Base-by-base conservation (phyloP, 2,797 vertebrate genomes). In the Gouania willdenowi region DNA sequence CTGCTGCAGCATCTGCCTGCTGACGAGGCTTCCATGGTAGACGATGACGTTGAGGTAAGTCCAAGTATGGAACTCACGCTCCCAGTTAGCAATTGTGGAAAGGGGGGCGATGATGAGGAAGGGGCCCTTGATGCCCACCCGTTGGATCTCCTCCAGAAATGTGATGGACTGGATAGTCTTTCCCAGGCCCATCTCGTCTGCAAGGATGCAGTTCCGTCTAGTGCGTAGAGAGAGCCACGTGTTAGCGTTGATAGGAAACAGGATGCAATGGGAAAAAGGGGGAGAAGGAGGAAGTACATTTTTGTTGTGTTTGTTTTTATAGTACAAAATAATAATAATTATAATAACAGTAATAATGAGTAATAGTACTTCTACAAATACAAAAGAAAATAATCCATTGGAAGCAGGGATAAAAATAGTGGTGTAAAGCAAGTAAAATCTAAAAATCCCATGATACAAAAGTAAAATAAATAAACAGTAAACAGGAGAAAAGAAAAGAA, bases 161-260 rank as follows among this genome's bases (percentile, higher is more conserved):
- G 96, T 98, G 71, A 99, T 98, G 44, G 96, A 98, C 73, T 99
- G 97, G 79, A 99, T 99, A 51, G 97, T 99, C 85, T 99, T 99
- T 21, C 97, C 97, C 57, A 99, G 91, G 70, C 97, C 97, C 97
- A 99, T 99, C 87, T 99, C 97, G 64, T 99, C 97, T 8, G 97
- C 97, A 83, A 99, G 90, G 85, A 99, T 99, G 85, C 97, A 99
- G 86, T 99, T 98, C 58, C 92, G 90, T 58, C 97, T 99, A 83
- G 32, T 11, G 6, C 31, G 17, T n/a, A n/a, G 5, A n/a, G 15
- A 40, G 5, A 41, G 5, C 2, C 39, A 26, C 5, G 8, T 3
- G 17, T 33, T 21, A 47, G 7, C n/a, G n/a, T n/a, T n/a, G n/a
- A 26, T 9, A 4, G 26, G 24, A 31, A n/a, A n/a, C n/a, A n/a